These are phyloP conservation scores for Agrochola lota DNA, from an alignment of 2,888 invertebrate genomes.

Conservation along the genomic window DNA sequence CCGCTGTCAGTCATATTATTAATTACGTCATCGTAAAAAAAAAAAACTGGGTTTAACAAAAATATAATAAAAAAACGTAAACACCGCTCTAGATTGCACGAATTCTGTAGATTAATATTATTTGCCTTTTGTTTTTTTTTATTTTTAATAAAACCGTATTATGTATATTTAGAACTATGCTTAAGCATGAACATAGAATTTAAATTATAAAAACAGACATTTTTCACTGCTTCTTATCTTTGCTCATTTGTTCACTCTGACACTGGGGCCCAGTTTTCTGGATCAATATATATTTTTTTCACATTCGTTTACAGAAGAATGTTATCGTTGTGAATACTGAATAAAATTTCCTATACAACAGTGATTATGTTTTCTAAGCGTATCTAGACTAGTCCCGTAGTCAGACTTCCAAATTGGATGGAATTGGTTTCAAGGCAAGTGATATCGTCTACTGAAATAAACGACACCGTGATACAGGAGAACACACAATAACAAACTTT, in stretches of 20 bases:
- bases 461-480: neutral
- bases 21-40: neutral
- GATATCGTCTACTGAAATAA: neutral
- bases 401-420: slow-evolving; percentile 7
- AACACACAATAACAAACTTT: neutral
- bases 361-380: neutral
- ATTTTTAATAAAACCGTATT: neutral
- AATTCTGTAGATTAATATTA: neutral
- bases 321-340: neutral
- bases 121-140: neutral
- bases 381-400: neutral
- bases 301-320: neutral
- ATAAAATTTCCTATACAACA: neutral
- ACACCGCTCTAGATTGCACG: too few species aligned
- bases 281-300: neutral
- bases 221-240: neutral
- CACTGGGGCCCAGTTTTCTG: neutral
- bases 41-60: neutral
- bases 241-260: neutral
- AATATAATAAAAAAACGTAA: neutral
- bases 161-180: too few species aligned
- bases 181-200: neutral
- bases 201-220: neutral
- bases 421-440: slow-evolving; percentile 2
- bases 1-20: neutral